These are phyloP conservation scores for Nesogale talazaci DNA, from an alignment of 2,113 vertebrate genomes.

Conservation along the genomic window DNA sequence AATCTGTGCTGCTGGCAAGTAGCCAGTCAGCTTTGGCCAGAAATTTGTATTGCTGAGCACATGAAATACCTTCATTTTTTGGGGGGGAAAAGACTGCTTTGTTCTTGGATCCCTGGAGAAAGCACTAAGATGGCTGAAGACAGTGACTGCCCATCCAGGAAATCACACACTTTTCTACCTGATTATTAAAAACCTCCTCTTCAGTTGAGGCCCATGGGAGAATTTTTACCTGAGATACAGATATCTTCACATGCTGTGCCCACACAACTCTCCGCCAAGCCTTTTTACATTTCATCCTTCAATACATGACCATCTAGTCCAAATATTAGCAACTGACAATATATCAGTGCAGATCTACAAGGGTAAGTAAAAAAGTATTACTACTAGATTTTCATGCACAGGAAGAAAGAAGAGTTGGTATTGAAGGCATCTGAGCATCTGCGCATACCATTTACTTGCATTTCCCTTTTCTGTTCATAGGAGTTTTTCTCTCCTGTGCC, in stretches of 20 bases:
- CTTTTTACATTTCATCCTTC: not conserved
- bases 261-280: not conserved
- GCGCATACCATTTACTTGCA: not conserved
- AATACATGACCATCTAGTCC: not conserved
- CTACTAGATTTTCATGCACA: too few relatives aligned
- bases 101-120: not conserved
- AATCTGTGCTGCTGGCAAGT: not conserved
- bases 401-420: not conserved
- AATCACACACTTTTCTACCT: not conserved
- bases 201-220: not conserved
- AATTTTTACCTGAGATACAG: not conserved
- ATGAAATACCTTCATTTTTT: not conserved
- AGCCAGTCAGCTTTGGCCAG: not conserved
- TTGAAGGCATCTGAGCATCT: not conserved
- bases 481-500: not conserved
- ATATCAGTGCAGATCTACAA: not conserved
- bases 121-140: not conserved
- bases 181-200: not conserved
- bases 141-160: not conserved
- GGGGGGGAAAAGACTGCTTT: not conserved
- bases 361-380: too few relatives aligned
- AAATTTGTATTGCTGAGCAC: not conserved
- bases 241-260: not conserved
- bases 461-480: not conserved
- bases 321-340: not conserved